Evolutionary conservation across 1,140 invertebrate species (phyloP).

Genomic region (Sipha flava): DNA sequence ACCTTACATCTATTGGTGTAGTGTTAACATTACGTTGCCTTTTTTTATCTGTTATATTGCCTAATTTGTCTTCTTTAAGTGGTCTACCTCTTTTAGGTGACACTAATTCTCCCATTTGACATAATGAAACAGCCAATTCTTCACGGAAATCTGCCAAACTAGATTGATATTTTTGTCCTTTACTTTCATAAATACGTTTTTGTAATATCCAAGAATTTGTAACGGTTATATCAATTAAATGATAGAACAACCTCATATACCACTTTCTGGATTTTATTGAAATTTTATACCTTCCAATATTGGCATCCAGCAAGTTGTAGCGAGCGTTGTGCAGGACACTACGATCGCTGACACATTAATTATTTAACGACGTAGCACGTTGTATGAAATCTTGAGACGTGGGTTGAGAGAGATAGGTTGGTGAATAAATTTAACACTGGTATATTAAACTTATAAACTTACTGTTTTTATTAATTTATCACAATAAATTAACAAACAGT

Average conservation of each 20-base stretch:
- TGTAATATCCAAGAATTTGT: conserved; percentile 40
- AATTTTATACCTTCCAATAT: conserved; percentile 40
- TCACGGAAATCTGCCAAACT: conserved; percentile 28
- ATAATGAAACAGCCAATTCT: conserved; percentile 2
- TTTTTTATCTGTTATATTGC: neutral
- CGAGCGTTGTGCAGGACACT: too few species aligned
- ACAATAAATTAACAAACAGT: too few species aligned
- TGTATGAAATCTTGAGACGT: too few species aligned
- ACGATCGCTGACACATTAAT: too few species aligned
- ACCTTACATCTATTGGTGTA: neutral
- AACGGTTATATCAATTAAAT: conserved; percentile 39
- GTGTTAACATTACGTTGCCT: neutral
- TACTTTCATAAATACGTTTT: conserved; percentile 34
- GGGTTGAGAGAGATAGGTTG: too few species aligned
- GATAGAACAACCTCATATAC: conserved; percentile 41
- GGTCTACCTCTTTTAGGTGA: neutral
- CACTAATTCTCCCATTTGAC: neutral
- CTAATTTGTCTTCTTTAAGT: neutral
- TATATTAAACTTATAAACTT: too few species aligned
- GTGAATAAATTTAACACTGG: too few species aligned
- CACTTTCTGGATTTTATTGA: conserved; percentile 41
- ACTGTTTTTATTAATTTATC: too few species aligned
- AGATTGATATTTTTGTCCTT: conserved; percentile 23
- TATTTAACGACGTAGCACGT: too few species aligned
- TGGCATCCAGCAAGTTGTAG: conserved; percentile 41